Evolutionary conservation across 2,888 invertebrate species (phyloP).

Genomic region (Synanthedon andrenaeformis): DNA sequence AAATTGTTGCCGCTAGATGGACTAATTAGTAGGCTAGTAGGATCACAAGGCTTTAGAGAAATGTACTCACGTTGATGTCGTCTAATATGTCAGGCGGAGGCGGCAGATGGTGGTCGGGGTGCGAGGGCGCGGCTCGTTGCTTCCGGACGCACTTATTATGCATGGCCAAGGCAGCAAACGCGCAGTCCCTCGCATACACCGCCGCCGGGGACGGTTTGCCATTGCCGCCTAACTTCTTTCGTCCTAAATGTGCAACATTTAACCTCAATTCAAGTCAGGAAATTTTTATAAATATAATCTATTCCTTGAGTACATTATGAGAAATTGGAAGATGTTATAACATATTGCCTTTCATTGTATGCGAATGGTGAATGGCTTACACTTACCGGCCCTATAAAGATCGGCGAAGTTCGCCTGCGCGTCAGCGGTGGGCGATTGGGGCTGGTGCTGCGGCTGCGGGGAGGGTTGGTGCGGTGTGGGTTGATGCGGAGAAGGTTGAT

Average conservation of each 20-base stretch:
- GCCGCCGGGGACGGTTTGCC: constrained; percentile 11
- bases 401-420: constrained; percentile 47
- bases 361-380: too few species aligned
- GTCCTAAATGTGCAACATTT: constrained; percentile 7
- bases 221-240: constrained; percentile 13
- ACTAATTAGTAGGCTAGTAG: too few species aligned
- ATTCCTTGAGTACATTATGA: too few species aligned
- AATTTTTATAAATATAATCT: background rate
- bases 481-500: constrained; percentile 22
- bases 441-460: constrained; percentile 19
- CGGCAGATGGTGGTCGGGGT: constrained; percentile 62
- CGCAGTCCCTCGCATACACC: constrained; percentile 13
- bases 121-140: constrained; percentile 46
- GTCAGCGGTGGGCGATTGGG: constrained; percentile 26
- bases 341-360: too few species aligned
- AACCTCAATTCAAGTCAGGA: background rate
- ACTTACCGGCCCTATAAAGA: constrained; percentile 19
- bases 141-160: constrained; percentile 57
- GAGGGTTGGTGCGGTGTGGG: constrained; percentile 32
- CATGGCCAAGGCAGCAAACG: constrained; percentile 24
- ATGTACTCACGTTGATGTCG: constrained; percentile 34
- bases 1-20: too few species aligned
- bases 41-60: too few species aligned
- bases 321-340: too few species aligned
- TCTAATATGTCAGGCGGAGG: constrained; percentile 60